Evolutionary conservation across 2,888 invertebrate genomes (phyloP).

Genomic region (Drosophila parthenogenetica): DNA sequence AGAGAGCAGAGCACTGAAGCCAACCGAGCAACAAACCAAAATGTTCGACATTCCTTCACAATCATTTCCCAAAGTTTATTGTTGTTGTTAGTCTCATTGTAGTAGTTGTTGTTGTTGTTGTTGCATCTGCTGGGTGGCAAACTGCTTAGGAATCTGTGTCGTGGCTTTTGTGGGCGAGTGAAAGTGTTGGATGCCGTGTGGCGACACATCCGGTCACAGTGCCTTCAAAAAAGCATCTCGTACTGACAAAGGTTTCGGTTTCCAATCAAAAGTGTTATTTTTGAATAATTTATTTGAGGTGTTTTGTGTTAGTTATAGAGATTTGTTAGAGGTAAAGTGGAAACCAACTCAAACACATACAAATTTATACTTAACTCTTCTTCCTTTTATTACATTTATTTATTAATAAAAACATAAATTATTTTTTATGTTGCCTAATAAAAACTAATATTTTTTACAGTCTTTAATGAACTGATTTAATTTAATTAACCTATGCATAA

Average conservation of each 20-base stretch:
- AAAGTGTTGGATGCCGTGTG: conserved; percentile 58
- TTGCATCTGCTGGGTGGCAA: conserved; percentile 30
- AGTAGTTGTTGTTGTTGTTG: conserved; percentile 20
- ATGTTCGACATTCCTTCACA: conserved; percentile 68
- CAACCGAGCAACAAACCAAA: conserved; percentile 68
- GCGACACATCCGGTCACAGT: conserved; percentile 29
- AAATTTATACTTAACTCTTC: too few relatives aligned
- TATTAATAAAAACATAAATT: too few relatives aligned
- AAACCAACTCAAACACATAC: too few relatives aligned
- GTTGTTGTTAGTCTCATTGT: conserved; percentile 28
- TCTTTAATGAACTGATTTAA: not conserved
- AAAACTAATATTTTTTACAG: too few relatives aligned
- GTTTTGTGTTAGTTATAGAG: not conserved
- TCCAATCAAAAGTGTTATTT: not conserved
- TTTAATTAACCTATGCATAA: not conserved
- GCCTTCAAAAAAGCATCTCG: conserved; percentile 26
- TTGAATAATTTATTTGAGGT: not conserved
- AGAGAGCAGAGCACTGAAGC: conserved; percentile 39
- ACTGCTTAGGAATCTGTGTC: conserved; percentile 54
- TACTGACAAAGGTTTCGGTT: conserved; percentile 39
- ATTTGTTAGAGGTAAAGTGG: not conserved
- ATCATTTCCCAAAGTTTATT: conserved; percentile 53
- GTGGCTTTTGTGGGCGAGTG: conserved; percentile 60
- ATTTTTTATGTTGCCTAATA: too few relatives aligned
- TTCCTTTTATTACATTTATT: too few relatives aligned